phyloP scores from a whole-genome alignment of 1,140 invertebrate genomes.

The Zaprionus ornatus region DNA sequence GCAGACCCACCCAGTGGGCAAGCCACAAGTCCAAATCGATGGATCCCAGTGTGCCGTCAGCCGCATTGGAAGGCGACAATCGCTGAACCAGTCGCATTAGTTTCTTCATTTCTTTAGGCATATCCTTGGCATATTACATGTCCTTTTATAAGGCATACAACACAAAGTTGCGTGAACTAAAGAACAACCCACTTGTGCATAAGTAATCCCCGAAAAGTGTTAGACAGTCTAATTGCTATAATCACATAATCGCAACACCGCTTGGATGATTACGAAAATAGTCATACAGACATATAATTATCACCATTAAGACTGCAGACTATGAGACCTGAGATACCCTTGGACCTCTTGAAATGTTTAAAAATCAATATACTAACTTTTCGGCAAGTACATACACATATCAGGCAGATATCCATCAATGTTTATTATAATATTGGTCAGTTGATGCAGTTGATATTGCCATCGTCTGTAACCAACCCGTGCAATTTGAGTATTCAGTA shows the following conservation, averaged over 20 bases:
- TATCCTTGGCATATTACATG: not conserved
- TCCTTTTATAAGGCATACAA: conserved; percentile 34
- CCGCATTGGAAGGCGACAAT: conserved; percentile 54
- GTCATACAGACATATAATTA: not conserved
- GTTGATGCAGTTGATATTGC: too few relatives aligned
- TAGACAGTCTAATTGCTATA: conserved; percentile 13
- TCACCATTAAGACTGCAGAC: not conserved
- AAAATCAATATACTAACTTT: too few relatives aligned
- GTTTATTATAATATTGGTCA: too few relatives aligned
- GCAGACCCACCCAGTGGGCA: conserved; percentile 58
- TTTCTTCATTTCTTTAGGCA: conserved; percentile 34
- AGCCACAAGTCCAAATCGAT: conserved; percentile 68
- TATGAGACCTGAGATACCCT: too few relatives aligned
- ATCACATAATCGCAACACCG: conserved; percentile 5
- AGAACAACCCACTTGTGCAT: conserved; percentile 20
- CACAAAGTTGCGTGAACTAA: conserved; percentile 14
- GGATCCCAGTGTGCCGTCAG: conserved; percentile 58
- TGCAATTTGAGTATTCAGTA: too few relatives aligned
- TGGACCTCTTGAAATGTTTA: too few relatives aligned
- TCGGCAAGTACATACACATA: too few relatives aligned
- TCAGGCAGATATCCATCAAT: too few relatives aligned
- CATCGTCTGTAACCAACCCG: too few relatives aligned
- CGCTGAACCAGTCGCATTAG: conserved; percentile 34
- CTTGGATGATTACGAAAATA: not conserved
- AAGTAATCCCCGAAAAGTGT: conserved; percentile 22